Conservation (phyloP, 2,888 invertebrate species). For the Adela reaumurella region DNA sequence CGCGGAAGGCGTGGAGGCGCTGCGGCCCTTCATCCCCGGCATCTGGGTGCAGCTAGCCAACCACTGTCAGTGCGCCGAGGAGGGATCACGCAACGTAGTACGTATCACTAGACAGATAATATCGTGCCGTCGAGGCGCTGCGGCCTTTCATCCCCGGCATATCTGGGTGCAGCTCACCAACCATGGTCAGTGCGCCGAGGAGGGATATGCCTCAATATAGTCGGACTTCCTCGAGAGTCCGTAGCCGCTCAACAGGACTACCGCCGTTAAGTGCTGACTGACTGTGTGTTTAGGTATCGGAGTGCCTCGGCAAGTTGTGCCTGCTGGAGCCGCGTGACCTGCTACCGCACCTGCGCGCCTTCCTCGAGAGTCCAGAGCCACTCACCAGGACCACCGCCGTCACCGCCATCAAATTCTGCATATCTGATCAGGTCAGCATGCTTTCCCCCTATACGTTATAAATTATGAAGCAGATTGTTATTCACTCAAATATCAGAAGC, state of each 20-base stretch:
- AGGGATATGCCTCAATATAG: too few relatives aligned
- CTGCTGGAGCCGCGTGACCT: slow-evolving; percentile 86
- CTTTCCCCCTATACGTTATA: too few relatives aligned
- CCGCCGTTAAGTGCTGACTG: too few relatives aligned
- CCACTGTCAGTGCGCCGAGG: slow-evolving; percentile 95
- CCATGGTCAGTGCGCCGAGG: slow-evolving; percentile 95
- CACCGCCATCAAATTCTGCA: slow-evolving; percentile 97
- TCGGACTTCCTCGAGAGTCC: slow-evolving; percentile 75
- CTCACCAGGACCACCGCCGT: slow-evolving; percentile 94
- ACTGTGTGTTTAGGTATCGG: slow-evolving; percentile 64
- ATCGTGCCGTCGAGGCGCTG: slow-evolving; percentile 70
- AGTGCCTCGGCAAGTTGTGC: slow-evolving; percentile 95
- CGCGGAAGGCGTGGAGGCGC: slow-evolving; percentile 67
- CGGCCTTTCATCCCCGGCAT: slow-evolving; percentile 77
- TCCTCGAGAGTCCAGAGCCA: slow-evolving; percentile 75
- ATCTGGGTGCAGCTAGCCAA: slow-evolving; percentile 92
- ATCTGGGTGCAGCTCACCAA: slow-evolving; percentile 92
- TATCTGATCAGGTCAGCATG: slow-evolving; percentile 80
- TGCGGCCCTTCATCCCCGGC: slow-evolving; percentile 77
- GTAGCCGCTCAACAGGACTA: slow-evolving; percentile 86
- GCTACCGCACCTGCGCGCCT: slow-evolving; percentile 82
- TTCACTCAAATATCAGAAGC: background rate
- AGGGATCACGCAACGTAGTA: slow-evolving; percentile 96
- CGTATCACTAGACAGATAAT: too few relatives aligned
- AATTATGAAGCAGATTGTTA: too few relatives aligned